Evolutionary conservation across 1,140 invertebrate species (phyloP), one percentile per base, ranked within the genome.

Genomic region (Heliconius nattereri): DNA sequence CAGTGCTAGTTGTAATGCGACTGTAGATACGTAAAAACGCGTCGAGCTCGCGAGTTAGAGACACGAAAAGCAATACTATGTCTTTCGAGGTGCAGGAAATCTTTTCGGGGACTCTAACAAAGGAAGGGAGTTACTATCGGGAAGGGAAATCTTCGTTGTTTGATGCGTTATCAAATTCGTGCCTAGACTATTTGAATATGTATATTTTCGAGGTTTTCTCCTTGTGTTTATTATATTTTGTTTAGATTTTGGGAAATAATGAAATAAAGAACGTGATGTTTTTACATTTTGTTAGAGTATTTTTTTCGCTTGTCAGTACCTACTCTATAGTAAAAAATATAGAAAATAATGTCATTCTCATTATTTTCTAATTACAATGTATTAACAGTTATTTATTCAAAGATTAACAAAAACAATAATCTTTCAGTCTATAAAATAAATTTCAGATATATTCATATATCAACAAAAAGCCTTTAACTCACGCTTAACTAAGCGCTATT

Each of bases 21-120:
- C 90, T 92, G 92, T 93, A 91, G 93, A 94, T 93, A 94, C 91
- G 92, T 92, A 94, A 93, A 93, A 93, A 94, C 89, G 89, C 85
- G 86, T 89, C 87, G 90, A 91, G 88, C 91, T 91, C 90, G 92
- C 90, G 89, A 92, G 88, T 91, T 93, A 93, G 93, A 94, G 93
- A 93, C 91, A 90, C 90, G 91, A 91, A 94, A 92, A 90, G 91
- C 90, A 93, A 94, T 94, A 72, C 71, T 72, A 92, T 93, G 92
- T 93, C 92, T 94, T n/a, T 94, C 90, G 91, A 79, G 86, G 88
- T 89, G 89, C 90, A 89, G 89, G 89, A 90, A 92, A 91, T 92
- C 89, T 93, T 91, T 87, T 91, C 87, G 86, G 84, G 82, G 85
- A 85, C 85, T 90, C 85, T 86, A 90, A 91, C 88, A 93, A 92